These are phyloP conservation scores for Xylophagus ater DNA, from an alignment of 2,888 invertebrate genomes.

Conservation along the genomic window DNA sequence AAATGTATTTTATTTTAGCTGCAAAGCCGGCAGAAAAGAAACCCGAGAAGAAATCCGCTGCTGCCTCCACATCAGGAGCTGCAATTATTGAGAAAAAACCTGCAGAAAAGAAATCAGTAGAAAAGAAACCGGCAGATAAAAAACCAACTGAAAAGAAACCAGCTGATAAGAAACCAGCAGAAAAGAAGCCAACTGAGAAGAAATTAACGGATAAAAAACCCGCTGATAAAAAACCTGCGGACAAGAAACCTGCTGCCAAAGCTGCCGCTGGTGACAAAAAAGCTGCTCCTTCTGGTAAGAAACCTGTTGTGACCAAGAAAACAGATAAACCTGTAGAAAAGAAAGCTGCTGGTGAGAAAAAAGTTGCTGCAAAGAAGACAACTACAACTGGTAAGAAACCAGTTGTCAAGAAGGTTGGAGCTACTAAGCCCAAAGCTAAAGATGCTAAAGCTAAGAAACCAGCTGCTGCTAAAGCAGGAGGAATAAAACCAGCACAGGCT, in stretches of 20 bases:
- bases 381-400: constrained; percentile 29
- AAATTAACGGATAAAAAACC: constrained; percentile 24
- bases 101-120: constrained; percentile 23
- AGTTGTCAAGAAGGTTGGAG: constrained; percentile 33
- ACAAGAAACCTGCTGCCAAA: constrained; percentile 21
- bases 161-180: constrained; percentile 24
- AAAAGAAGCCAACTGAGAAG: constrained; percentile 25
- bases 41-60: constrained; percentile 40
- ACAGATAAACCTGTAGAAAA: constrained; percentile 36
- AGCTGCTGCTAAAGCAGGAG: constrained; percentile 29
- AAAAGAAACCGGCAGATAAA: constrained; percentile 21
- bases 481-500: constrained; percentile 25
- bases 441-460: constrained; percentile 30
- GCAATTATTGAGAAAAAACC: constrained; percentile 26
- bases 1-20: constrained; percentile 38
- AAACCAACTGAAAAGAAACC: constrained; percentile 23
- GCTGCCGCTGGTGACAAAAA: constrained; percentile 26
- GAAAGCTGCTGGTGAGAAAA: constrained; percentile 24
- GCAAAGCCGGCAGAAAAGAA: constrained; percentile 50
- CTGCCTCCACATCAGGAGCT: constrained; percentile 34
- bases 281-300: constrained; percentile 29
- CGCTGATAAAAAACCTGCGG: constrained; percentile 27
- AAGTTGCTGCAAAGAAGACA: constrained; percentile 30
- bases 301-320: constrained; percentile 41
- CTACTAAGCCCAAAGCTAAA: constrained; percentile 29